Percentiles rank a stretch among this genome's conserved stretches.
phyloP scores from a whole-genome alignment of 2,888 invertebrate species.

The Nomada fabriciana region DNA sequence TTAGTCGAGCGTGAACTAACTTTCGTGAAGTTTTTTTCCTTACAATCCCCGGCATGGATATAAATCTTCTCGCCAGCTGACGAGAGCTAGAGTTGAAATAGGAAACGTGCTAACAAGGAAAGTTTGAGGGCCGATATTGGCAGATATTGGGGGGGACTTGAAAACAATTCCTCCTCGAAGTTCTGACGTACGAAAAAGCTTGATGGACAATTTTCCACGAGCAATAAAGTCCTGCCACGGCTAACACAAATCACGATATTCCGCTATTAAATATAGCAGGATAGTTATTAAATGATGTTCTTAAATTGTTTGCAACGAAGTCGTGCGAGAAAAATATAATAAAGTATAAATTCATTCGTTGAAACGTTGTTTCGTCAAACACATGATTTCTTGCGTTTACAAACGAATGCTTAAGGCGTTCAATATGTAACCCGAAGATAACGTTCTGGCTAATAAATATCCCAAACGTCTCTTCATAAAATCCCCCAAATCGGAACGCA shows the following conservation, averaged over 20 bases:
- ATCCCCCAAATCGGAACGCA: too few relatives aligned
- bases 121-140: constrained; percentile 52
- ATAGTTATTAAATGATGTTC: neutral
- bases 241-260: neutral
- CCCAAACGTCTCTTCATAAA: too few relatives aligned
- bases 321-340: too few relatives aligned
- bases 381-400: too few relatives aligned
- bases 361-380: too few relatives aligned
- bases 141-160: constrained; percentile 44
- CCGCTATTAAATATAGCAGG: neutral
- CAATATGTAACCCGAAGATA: too few relatives aligned
- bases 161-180: constrained; percentile 41
- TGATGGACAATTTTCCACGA: constrained; percentile 16
- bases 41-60: constrained; percentile 44
- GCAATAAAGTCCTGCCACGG: neutral
- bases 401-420: too few relatives aligned
- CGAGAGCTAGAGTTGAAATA: constrained; percentile 50
- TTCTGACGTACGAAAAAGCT: constrained; percentile 1
- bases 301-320: too few relatives aligned
- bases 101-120: constrained; percentile 62
- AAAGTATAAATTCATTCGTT: too few relatives aligned
- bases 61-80: constrained; percentile 57
- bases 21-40: constrained; percentile 32
- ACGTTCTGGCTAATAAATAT: too few relatives aligned
- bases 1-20: constrained; percentile 40